Percentiles rank a stretch among this genome's conserved stretches.
These are phyloP conservation scores for Pararge aegeria DNA, from an alignment of 1,140 invertebrate genomes.

Conservation along the genomic window DNA sequence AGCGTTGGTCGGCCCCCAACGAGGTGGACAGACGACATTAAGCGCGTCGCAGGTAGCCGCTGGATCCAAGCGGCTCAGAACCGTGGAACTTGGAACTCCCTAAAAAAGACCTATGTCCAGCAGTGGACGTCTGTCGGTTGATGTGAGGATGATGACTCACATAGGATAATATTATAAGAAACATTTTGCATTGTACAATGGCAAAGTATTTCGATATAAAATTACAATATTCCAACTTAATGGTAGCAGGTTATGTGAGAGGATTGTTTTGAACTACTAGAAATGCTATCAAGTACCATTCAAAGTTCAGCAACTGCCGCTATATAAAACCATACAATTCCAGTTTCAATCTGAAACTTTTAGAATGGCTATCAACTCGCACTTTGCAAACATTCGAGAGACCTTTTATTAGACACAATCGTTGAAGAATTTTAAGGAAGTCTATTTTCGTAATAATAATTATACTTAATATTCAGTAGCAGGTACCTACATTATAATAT, in stretches of 20 bases:
- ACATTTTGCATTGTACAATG: background rate
- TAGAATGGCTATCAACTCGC: background rate
- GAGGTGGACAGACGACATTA: no score
- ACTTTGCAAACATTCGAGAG: background rate
- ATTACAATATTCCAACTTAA: background rate
- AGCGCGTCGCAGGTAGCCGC: no score
- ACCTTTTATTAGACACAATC: background rate
- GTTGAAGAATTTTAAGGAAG: no score
- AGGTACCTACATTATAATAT: no score
- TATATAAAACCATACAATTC: background rate
- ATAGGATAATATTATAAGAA: background rate
- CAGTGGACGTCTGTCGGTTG: no score
- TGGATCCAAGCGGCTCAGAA: no score
- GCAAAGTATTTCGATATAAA: background rate
- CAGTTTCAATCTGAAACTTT: background rate
- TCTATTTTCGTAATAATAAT: no score
- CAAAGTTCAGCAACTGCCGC: background rate
- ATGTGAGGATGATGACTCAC: no score
- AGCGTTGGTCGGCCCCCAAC: no score
- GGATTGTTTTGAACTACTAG: background rate
- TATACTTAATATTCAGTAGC: no score
- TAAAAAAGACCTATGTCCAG: no score
- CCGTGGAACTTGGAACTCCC: no score
- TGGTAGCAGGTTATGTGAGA: background rate
- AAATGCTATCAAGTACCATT: background rate